A percentile compares a stretch with the other conserved stretches of the same genome.
Conservation (phyloP, 2,888 invertebrate genomes). For the Drosophila macrospina region DNA sequence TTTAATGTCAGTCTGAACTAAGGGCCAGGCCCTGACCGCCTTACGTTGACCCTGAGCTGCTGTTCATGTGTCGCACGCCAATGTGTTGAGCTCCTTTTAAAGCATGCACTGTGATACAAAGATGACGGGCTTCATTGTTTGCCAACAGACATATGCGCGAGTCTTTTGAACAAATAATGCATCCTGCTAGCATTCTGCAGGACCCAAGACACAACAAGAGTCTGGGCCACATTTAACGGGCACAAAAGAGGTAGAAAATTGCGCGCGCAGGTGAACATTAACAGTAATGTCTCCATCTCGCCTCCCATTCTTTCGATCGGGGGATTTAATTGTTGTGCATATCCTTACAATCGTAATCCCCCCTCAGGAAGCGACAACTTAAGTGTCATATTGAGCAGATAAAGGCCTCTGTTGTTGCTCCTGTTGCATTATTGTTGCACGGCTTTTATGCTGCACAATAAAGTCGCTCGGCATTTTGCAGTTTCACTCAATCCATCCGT, state of each 20-base stretch:
- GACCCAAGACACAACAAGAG: constrained; percentile 14
- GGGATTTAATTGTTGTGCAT: constrained; percentile 45
- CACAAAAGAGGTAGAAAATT: constrained; percentile 33
- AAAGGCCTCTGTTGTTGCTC: constrained; percentile 45
- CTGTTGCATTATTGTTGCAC: constrained; percentile 36
- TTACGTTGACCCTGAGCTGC: constrained; percentile 51
- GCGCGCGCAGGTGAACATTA: constrained; percentile 32
- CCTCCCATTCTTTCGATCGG: neutral
- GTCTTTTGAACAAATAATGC: constrained; percentile 17
- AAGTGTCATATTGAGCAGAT: constrained; percentile 58
- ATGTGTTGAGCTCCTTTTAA: constrained; percentile 7
- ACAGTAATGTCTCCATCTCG: constrained; percentile 8
- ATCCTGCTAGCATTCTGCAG: constrained; percentile 19
- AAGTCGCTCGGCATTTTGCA: constrained; percentile 28
- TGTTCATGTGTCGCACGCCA: constrained; percentile 20
- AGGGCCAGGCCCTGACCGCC: constrained; percentile 30
- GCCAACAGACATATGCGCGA: constrained; percentile 19
- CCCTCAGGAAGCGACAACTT: constrained; percentile 51
- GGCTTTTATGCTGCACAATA: constrained; percentile 42
- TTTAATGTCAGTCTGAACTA: constrained; percentile 54
- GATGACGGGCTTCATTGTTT: constrained; percentile 45
- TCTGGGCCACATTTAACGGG: constrained; percentile 40
- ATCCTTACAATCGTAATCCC: constrained; percentile 38
- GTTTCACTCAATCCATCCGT: constrained; percentile 22
- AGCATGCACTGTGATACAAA: constrained; percentile 21